These are phyloP conservation scores for Pitangus sulphuratus DNA, from an alignment of 2,797 vertebrate species.

Conservation along the genomic window DNA sequence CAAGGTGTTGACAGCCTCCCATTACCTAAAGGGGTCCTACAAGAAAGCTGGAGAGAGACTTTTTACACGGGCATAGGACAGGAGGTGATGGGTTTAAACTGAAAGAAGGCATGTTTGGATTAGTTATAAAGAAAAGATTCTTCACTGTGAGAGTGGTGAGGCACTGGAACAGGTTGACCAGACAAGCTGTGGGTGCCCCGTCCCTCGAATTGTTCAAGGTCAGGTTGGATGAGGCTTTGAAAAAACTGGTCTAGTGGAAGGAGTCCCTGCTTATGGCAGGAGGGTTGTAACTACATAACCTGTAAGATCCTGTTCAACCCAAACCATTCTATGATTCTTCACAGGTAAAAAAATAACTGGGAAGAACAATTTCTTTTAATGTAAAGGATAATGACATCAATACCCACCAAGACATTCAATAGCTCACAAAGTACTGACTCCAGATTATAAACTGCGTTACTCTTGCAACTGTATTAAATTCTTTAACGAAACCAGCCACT, in stretches of 20 bases:
- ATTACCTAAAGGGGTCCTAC: background rate
- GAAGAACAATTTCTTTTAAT: background rate
- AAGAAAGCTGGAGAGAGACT: background rate
- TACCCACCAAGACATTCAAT: background rate
- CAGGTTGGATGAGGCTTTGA: background rate
- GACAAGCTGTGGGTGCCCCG: fast-evolving
- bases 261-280: background rate
- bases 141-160: background rate
- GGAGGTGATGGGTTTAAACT: background rate
- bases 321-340: background rate
- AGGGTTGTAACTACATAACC: too few species aligned
- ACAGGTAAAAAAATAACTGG: conserved; percentile 8
- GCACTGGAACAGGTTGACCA: background rate
- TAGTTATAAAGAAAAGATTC: background rate
- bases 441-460: background rate
- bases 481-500: background rate
- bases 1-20: background rate
- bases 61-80: background rate
- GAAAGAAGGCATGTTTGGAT: background rate
- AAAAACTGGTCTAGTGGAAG: background rate
- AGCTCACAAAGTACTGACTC: background rate
- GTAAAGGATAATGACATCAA: background rate
- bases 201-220: background rate
- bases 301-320: background rate
- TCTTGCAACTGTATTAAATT: background rate